These are phyloP conservation scores for Bradypus variegatus DNA, from an alignment of 2,797 vertebrate species.

Conservation along the genomic window DNA sequence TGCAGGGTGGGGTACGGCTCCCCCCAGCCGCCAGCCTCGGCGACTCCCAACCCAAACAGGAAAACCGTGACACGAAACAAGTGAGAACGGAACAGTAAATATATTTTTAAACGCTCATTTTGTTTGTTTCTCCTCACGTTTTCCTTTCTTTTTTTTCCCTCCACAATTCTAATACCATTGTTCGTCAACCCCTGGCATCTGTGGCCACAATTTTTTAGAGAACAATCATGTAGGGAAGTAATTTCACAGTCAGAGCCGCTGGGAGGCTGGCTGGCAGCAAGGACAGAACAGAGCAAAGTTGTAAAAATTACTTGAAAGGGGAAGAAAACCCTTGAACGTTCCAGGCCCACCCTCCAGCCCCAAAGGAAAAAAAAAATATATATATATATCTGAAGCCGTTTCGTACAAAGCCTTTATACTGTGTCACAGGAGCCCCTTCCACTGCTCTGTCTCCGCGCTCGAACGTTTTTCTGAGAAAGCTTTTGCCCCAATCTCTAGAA, in stretches of 20 bases:
- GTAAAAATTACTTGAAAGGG: neutral
- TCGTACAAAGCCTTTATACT: conserved; percentile 61
- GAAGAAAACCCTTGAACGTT: conserved; percentile 36
- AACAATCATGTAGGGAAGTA: conserved; percentile 64
- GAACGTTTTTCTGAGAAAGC: conserved; percentile 70
- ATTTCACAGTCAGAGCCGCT: conserved; percentile 73
- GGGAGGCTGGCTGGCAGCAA: conserved; percentile 38
- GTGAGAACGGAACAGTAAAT: conserved; percentile 42
- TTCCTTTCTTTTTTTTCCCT: neutral
- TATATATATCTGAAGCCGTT: conserved; percentile 54
- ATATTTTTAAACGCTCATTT: conserved; percentile 75
- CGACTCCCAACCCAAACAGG: rapidly evolving
- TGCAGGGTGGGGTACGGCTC: rapidly evolving
- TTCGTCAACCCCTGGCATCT: conserved; percentile 49
- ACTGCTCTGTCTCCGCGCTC: conserved; percentile 47
- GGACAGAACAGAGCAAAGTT: conserved; percentile 52
- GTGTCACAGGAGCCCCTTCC: conserved; percentile 34
- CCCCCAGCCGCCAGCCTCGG: rapidly evolving
- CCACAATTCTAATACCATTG: conserved; percentile 61
- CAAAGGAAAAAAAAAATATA: neutral
- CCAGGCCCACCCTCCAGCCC: conserved; percentile 24
- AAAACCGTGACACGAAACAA: conserved; percentile 44
- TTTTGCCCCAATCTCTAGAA: conserved; percentile 77
- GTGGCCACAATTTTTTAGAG: conserved; percentile 50
- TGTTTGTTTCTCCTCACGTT: conserved; percentile 37